A percentile compares a stretch with the other conserved stretches of the same genome.
phyloP scores from a whole-genome alignment of 2,797 vertebrate species.

The Phylloscopus collybita region DNA sequence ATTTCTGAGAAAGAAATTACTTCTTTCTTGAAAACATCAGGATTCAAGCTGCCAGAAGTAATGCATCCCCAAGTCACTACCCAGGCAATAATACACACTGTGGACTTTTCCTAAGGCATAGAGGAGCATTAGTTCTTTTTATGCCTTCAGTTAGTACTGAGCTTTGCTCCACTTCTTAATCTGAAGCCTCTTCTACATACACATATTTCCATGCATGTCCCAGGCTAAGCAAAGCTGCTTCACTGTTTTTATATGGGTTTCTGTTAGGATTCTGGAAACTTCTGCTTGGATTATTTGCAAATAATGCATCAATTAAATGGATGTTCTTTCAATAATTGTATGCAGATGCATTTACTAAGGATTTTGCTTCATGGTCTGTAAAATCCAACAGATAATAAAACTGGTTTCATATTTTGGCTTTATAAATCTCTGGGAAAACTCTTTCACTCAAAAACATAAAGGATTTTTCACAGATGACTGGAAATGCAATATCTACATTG shows the following conservation, averaged over 20 bases:
- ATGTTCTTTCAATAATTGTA: neutral
- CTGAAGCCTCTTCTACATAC: neutral
- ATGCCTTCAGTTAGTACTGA: neutral
- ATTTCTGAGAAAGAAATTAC: neutral
- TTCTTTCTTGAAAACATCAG: neutral
- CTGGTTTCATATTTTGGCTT: neutral
- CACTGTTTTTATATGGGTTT: neutral
- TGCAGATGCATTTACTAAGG: neutral
- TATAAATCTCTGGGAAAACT: neutral
- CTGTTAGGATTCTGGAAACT: neutral
- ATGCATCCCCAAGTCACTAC: neutral
- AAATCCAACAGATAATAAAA: slow-evolving; percentile 11
- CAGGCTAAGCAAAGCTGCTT: neutral
- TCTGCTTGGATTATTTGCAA: neutral
- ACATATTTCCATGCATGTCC: neutral
- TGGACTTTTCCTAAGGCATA: neutral
- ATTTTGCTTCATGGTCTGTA: neutral
- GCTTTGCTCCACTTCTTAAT: neutral
- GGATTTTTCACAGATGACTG: slow-evolving; percentile 43
- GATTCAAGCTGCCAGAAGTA: neutral
- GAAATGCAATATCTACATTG: neutral
- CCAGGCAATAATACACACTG: neutral
- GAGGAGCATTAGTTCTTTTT: neutral
- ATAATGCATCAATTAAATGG: neutral
- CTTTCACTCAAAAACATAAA: slow-evolving; percentile 55